Evolutionary conservation across 2,113 vertebrate genomes (phyloP).

Genomic region (Neogobius melanostomus): DNA sequence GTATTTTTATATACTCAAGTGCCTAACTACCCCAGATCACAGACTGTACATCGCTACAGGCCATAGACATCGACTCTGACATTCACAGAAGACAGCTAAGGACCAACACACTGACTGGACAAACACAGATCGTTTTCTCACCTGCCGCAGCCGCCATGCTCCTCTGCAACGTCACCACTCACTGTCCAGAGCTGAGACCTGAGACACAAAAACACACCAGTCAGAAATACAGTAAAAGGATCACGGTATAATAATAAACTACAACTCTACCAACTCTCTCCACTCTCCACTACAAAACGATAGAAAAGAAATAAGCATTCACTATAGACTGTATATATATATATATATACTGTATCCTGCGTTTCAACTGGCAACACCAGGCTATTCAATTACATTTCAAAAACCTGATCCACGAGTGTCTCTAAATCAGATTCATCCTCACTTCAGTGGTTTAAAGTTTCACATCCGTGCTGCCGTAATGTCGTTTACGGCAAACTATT

Average conservation of each 20-base stretch:
- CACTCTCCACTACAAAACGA: background rate
- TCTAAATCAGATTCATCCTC: background rate
- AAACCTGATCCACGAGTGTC: conserved; percentile 1
- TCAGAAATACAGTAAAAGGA: background rate
- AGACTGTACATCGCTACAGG: too few relatives aligned
- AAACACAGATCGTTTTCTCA: conserved; percentile 31
- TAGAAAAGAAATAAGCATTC: too few relatives aligned
- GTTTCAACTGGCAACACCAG: background rate
- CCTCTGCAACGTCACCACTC: conserved; percentile 18
- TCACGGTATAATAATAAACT: too few relatives aligned
- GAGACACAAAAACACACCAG: background rate
- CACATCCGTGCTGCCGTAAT: background rate
- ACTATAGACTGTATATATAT: too few relatives aligned
- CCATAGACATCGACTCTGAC: background rate
- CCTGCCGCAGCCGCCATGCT: conserved; percentile 64
- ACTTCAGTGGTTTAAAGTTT: background rate
- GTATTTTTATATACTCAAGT: too few relatives aligned
- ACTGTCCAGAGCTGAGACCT: conserved; percentile 11
- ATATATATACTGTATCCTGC: background rate
- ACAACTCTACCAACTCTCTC: background rate
- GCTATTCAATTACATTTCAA: background rate
- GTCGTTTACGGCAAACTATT: background rate
- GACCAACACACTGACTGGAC: background rate
- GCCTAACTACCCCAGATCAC: too few relatives aligned
- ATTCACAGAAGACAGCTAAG: background rate